Evolutionary conservation across 2,113 vertebrate species (phyloP).

Genomic region (Xiphorhynchus elegans): DNA sequence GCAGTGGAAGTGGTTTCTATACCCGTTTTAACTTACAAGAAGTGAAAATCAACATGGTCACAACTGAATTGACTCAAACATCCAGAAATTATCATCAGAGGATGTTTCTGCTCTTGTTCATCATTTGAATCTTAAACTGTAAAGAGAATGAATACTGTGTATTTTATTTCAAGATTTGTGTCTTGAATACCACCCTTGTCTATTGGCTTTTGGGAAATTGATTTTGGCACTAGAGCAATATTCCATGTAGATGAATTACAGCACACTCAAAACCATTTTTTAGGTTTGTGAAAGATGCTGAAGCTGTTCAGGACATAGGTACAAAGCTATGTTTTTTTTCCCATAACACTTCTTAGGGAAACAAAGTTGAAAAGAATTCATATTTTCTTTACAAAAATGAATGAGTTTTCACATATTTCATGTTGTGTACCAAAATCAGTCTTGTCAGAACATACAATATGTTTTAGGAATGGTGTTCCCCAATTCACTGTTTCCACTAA

Average conservation of each 20-base stretch:
- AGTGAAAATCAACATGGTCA: not conserved
- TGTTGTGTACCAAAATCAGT: not conserved
- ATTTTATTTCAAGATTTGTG: not conserved
- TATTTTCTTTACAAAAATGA: not conserved
- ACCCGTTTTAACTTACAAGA: not conserved
- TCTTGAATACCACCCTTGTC: not conserved
- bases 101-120: not conserved
- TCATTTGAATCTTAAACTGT: not conserved
- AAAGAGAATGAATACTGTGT: not conserved
- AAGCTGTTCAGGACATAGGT: not conserved
- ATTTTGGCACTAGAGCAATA: not conserved
- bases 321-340: not conserved
- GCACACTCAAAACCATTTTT: not conserved
- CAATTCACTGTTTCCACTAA: not conserved
- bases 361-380: not conserved
- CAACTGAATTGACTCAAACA: not conserved
- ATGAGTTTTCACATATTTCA: not conserved
- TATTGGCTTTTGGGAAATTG: not conserved
- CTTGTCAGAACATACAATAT: not conserved
- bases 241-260: not conserved
- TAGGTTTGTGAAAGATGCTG: not conserved
- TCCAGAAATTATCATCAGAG: not conserved
- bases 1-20: not conserved
- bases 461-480: not conserved
- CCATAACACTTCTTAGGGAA: not conserved